Base-by-base conservation (phyloP, 1,140 invertebrate genomes). In the Scaptomyza montana region DNA sequence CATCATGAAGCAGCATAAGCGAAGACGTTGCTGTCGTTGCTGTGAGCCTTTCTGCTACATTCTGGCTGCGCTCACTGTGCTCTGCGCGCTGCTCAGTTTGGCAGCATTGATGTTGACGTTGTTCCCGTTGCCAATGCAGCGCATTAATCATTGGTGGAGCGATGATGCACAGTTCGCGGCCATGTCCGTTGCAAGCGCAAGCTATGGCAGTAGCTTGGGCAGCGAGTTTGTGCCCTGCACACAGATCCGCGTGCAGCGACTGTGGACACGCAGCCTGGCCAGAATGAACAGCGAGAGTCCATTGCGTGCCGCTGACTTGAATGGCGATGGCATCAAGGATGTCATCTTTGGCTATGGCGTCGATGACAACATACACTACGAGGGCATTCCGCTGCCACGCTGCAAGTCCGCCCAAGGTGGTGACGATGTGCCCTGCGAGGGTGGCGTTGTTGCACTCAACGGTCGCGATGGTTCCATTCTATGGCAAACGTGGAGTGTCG, bases 271-370 rank as follows among this genome's bases (percentile, higher is more conserved):
- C 66, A 95, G 95, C 46, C 93, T 97, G 82, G 94, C 96, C 9
- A 95, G 96, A 86, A 92, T 97, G 10, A 94, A 94, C 36, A 96
- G 96, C 7, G 96, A 97, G 92, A 95, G 96, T 39, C 94, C 96
- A 1, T 92, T 97, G 46, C 92, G 95, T 72, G 93, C 94, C 50
- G 92, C 94, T 25, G 96, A 97, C 92, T 93, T 97, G 0, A 96
- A 97, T 92, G 85, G 92, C 7, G 96, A 98, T 93, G 94, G 93
- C 30, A 81, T 96, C 19, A 93, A 95, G 36, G 97, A 98, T 92
- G 93, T 97, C 41, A 94, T 97, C 55, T 93, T 97, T 50, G 96
- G 96, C 71, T 97, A 96, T 92, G 96, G 95, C 49, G 96, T 96
- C 92, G 91, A 92, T 55, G 91, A 92, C 39, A 92, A 87, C 46